phyloP scores from a whole-genome alignment of 2,113 vertebrate genomes.

The Paramisgurnus dabryanus region DNA sequence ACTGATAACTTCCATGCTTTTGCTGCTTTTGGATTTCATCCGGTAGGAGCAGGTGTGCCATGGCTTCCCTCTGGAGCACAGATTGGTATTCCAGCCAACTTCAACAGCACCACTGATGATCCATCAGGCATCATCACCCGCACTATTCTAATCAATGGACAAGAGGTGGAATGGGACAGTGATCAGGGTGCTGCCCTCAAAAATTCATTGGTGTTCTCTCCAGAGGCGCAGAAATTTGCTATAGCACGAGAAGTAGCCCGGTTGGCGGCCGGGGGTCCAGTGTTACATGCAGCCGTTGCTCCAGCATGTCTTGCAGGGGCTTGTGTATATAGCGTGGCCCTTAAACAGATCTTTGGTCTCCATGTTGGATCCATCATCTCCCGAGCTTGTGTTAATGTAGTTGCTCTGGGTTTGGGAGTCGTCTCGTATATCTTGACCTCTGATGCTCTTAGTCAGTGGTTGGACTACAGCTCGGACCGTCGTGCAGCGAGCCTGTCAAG shows the following conservation, averaged over 20 bases:
- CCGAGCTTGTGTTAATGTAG: slow-evolving; percentile 72
- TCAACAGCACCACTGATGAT: slow-evolving; percentile 74
- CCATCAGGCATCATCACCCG: slow-evolving; percentile 73
- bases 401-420: slow-evolving; percentile 70
- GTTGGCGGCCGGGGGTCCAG: slow-evolving; percentile 71
- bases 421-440: slow-evolving; percentile 76
- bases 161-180: slow-evolving; percentile 81
- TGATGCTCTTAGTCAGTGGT: slow-evolving; percentile 77
- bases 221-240: slow-evolving; percentile 84
- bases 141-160: slow-evolving; percentile 77
- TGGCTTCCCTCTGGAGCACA: slow-evolving; percentile 81
- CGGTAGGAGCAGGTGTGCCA: slow-evolving; percentile 85
- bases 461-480: slow-evolving; percentile 82
- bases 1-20: slow-evolving; percentile 77
- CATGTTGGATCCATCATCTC: slow-evolving; percentile 71
- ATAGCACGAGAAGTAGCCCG: slow-evolving; percentile 84
- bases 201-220: slow-evolving; percentile 81
- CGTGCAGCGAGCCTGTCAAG: slow-evolving; percentile 77
- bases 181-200: slow-evolving; percentile 72
- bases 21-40: slow-evolving; percentile 86
- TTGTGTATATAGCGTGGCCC: slow-evolving; percentile 72
- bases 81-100: slow-evolving; percentile 87
- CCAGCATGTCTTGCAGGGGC: slow-evolving; percentile 81
- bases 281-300: slow-evolving; percentile 75
- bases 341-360: slow-evolving; percentile 83